A percentile compares a stretch with the other conserved stretches of the same genome.
Conservation (phyloP, 1,140 invertebrate species). For the Lysiphlebus fabarum region DNA sequence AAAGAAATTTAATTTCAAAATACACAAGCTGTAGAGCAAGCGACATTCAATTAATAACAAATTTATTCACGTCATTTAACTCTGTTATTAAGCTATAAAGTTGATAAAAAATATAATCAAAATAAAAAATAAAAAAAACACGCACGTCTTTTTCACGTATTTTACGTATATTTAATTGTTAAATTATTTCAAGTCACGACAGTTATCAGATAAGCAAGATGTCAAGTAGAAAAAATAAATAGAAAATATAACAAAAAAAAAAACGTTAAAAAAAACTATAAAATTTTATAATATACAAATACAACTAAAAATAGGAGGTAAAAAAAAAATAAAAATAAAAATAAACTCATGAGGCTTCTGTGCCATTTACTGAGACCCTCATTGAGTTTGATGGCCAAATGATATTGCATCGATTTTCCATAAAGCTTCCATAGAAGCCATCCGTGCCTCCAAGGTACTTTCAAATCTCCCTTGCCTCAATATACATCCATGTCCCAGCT, state of each 20-base stretch:
- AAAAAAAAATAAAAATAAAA: too few relatives aligned
- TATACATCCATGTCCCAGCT: neutral
- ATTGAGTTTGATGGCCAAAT: constrained; percentile 32
- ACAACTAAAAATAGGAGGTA: too few relatives aligned
- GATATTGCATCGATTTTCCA: constrained; percentile 41
- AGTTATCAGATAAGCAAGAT: constrained; percentile 1
- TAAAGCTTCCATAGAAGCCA: constrained; percentile 34
- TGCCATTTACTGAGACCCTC: neutral
- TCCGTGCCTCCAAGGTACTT: constrained; percentile 26
- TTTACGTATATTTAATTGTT: neutral
- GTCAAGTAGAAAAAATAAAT: too few relatives aligned
- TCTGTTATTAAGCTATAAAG: neutral
- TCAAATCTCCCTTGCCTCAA: constrained; percentile 12
- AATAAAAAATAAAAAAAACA: too few relatives aligned
- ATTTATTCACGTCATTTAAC: neutral
- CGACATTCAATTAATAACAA: neutral
- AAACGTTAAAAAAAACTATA: constrained; percentile 10
- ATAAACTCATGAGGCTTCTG: too few relatives aligned
- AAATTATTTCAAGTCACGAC: constrained; percentile 8
- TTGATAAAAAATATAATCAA: neutral
- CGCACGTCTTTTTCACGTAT: neutral
- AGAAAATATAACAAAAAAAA: too few relatives aligned
- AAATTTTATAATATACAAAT: constrained; percentile 1
- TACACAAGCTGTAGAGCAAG: neutral
- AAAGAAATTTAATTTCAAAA: neutral